Conservation (phyloP, 2,888 invertebrate species). For the Diarsia dahlii region DNA sequence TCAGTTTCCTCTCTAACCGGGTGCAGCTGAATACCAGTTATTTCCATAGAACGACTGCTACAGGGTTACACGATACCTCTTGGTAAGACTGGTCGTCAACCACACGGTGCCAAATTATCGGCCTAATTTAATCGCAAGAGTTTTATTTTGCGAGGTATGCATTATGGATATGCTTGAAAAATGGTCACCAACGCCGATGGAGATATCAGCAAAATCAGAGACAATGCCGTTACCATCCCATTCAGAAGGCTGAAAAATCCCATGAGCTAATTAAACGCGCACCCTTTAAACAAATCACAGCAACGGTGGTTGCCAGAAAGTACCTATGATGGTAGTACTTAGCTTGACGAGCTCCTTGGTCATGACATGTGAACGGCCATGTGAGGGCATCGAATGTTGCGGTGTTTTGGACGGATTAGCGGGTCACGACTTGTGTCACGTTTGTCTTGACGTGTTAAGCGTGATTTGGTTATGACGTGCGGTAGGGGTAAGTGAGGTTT, state of each 20-base stretch:
- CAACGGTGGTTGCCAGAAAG: background rate
- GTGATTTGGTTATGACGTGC: background rate
- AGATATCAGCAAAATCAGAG: too few species aligned
- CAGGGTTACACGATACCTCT: too few species aligned
- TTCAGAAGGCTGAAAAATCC: background rate
- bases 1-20: too few species aligned
- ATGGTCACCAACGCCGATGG: too few species aligned
- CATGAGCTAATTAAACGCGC: background rate
- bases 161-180: too few species aligned
- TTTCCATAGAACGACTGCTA: too few species aligned
- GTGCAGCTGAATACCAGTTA: too few species aligned
- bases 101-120: too few species aligned
- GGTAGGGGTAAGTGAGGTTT: background rate
- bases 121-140: background rate
- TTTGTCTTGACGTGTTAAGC: background rate
- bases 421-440: conserved; percentile 30
- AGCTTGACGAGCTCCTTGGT: background rate
- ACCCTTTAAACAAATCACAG: background rate
- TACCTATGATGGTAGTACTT: background rate
- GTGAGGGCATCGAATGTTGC: conserved; percentile 21
- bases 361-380: background rate
- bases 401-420: conserved; percentile 28
- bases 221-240: background rate
- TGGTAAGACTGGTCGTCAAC: too few species aligned
- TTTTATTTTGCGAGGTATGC: background rate